A percentile compares a stretch with the other conserved stretches of the same genome.
Evolutionary conservation across 2,888 invertebrate species (phyloP).

Genomic region (Ctena decussata): DNA sequence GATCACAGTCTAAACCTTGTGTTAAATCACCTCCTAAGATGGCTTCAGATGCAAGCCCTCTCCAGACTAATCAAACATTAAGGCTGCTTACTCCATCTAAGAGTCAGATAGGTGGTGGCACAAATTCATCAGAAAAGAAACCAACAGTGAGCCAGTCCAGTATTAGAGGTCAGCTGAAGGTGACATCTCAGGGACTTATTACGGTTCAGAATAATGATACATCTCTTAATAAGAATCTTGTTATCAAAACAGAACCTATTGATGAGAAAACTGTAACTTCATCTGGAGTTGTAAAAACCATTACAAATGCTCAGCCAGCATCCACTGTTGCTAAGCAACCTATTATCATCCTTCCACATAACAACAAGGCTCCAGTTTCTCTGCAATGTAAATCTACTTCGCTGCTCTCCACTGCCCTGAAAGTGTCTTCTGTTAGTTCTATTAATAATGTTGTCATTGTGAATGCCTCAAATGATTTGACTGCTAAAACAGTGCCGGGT

Average conservation of each 20-base stretch:
- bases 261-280: background rate
- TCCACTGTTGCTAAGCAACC: slow-evolving; percentile 46
- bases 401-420: slow-evolving; percentile 16
- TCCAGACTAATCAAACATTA: background rate
- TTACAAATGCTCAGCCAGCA: background rate
- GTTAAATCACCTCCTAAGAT: background rate
- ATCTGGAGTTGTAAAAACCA: background rate
- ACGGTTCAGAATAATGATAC: slow-evolving; percentile 13
- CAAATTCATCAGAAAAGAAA: background rate
- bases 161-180: slow-evolving; percentile 68
- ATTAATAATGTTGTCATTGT: background rate
- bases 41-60: background rate
- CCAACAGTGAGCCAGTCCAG: slow-evolving; percentile 27
- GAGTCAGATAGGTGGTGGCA: background rate
- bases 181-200: slow-evolving; percentile 73
- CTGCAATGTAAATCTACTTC: slow-evolving; percentile 12
- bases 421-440: background rate
- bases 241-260: background rate
- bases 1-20: background rate
- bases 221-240: background rate
- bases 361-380: slow-evolving; percentile 41
- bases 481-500: background rate
- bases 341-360: slow-evolving; percentile 50
- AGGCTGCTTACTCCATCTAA: background rate
- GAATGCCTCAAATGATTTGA: background rate